Conservation (phyloP, 2,797 vertebrate species). For the Clangula hyemalis region DNA sequence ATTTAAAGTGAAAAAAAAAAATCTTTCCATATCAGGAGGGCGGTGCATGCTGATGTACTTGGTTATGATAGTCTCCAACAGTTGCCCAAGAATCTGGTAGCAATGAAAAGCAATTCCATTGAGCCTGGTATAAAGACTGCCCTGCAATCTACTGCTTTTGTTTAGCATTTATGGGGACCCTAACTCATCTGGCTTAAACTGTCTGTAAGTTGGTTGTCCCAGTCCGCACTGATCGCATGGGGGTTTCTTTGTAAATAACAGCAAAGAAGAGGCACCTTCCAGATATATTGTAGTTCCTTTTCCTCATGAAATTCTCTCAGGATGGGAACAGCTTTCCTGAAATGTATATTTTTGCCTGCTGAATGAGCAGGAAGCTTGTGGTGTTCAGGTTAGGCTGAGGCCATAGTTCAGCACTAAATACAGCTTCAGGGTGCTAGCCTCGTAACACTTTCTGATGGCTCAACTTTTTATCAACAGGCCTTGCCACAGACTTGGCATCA, state of each 20-base stretch:
- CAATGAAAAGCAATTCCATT: neutral
- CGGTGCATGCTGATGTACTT: neutral
- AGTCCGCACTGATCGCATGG: neutral
- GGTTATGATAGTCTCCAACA: neutral
- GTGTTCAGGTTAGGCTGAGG: neutral
- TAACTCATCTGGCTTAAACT: neutral
- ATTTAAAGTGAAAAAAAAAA: neutral
- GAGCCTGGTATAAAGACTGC: neutral
- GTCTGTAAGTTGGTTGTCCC: neutral
- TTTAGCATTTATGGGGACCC: neutral
- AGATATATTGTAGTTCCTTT: neutral
- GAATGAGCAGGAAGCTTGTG: neutral
- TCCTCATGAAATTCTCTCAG: neutral
- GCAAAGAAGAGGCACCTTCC: neutral
- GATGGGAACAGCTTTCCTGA: neutral
- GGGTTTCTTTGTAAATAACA: neutral
- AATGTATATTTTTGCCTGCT: neutral
- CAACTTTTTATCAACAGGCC: neutral
- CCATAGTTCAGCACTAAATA: neutral
- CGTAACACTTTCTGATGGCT: neutral
- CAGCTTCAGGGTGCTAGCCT: neutral
- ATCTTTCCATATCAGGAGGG: neutral
- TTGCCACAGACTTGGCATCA: neutral
- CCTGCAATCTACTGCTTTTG: neutral
- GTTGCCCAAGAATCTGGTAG: neutral